Conservation (phyloP, 2,888 invertebrate genomes). For the Papilio gigon region DNA sequence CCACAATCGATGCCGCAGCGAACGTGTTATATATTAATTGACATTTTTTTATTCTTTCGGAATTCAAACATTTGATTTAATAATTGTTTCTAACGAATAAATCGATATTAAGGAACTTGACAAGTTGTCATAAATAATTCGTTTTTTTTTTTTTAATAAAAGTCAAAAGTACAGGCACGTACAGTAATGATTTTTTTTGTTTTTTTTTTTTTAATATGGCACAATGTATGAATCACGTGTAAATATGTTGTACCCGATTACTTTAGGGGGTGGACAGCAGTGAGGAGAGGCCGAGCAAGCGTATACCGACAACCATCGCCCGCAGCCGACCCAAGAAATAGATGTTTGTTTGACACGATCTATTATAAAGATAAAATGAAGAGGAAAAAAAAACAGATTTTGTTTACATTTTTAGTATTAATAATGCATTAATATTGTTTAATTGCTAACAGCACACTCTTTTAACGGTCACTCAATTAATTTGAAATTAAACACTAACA, state of each 20-base stretch:
- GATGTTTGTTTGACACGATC: constrained; percentile 68
- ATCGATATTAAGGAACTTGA: no score
- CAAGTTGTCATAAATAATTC: constrained; percentile 11
- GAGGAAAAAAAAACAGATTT: constrained; percentile 14
- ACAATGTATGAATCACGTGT: constrained; percentile 43
- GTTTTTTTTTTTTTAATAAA: not conserved
- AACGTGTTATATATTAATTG: no score
- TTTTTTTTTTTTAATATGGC: constrained; percentile 28
- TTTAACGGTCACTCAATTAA: no score
- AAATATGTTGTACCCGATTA: constrained; percentile 52
- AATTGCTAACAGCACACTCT: no score
- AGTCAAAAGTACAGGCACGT: constrained; percentile 17
- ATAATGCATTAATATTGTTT: not conserved
- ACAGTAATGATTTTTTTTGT: not conserved
- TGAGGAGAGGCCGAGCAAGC: constrained; percentile 70
- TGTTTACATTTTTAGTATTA: constrained; percentile 11
- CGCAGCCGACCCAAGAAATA: constrained; percentile 79
- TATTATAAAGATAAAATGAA: constrained; percentile 39
- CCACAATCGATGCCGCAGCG: no score
- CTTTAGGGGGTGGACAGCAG: constrained; percentile 75
- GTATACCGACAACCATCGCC: constrained; percentile 73
- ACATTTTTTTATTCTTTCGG: no score
- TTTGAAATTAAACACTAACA: no score
- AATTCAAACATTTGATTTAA: no score
- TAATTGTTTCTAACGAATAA: no score